These are phyloP conservation scores for Tylochromis polylepis DNA, from an alignment of 2,113 vertebrate genomes.

Conservation along the genomic window DNA sequence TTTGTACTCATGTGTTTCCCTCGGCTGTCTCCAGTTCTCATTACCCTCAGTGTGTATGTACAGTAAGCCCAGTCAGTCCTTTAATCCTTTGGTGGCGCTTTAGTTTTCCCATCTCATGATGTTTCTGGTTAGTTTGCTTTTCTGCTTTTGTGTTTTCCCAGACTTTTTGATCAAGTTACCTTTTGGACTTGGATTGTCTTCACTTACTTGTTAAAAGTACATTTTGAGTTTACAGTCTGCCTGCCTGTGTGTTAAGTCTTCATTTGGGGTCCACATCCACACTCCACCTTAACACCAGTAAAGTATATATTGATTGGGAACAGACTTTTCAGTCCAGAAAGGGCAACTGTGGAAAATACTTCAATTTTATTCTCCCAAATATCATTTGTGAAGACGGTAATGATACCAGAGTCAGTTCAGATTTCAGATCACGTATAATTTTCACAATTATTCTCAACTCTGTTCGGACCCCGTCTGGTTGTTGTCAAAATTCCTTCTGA, in stretches of 20 bases:
- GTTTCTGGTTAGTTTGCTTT: not conserved
- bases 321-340: not conserved
- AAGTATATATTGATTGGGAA: accelerated
- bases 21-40: not conserved
- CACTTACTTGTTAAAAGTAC: too few species aligned
- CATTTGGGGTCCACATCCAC: not conserved
- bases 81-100: not conserved
- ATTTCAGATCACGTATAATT: not conserved
- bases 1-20: not conserved
- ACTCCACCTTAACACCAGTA: not conserved
- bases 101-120: not conserved
- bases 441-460: not conserved
- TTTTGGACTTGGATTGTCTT: not conserved
- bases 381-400: not conserved
- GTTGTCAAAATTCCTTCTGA: not conserved
- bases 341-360: accelerated
- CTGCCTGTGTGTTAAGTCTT: not conserved
- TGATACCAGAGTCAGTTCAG: accelerated
- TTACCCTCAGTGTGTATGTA: not conserved
- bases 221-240: accelerated
- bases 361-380: not conserved
- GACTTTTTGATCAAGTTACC: not conserved
- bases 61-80: not conserved
- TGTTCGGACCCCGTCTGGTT: not conserved
- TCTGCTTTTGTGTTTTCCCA: accelerated